Conservation (phyloP, 2,888 invertebrate genomes). For the Aleiodes leptofemur region DNA sequence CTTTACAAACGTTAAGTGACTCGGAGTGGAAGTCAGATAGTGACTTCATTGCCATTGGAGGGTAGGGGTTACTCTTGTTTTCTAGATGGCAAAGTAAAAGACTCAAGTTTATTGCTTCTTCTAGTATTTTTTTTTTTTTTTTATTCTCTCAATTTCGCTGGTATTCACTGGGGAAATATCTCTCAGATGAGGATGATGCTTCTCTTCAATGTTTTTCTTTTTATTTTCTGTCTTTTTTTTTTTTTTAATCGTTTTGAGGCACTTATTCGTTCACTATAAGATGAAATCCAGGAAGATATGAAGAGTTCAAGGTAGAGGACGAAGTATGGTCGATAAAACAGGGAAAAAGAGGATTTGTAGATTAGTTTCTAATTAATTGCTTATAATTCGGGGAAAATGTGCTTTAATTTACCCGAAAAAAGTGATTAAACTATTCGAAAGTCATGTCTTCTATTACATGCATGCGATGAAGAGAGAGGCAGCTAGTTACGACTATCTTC, state of each 20-base stretch:
- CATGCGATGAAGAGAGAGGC: too few relatives aligned
- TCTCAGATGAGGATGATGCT: conserved; percentile 4
- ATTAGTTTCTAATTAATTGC: too few relatives aligned
- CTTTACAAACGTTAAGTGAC: conserved; percentile 69
- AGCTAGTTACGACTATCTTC: too few relatives aligned
- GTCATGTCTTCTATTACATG: too few relatives aligned
- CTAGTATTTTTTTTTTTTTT: conserved; percentile 8
- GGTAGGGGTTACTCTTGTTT: conserved; percentile 25
- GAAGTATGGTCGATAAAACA: too few relatives aligned
- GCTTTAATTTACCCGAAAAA: too few relatives aligned
- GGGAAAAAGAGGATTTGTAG: too few relatives aligned
- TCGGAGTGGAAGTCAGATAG: conserved; percentile 72
- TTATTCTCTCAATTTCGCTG: neutral
- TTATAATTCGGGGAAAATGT: too few relatives aligned
- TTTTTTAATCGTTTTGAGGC: neutral
- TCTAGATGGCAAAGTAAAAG: conserved; percentile 25
- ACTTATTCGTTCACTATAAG: too few relatives aligned
- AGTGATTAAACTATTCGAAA: too few relatives aligned
- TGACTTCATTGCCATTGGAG: conserved; percentile 59
- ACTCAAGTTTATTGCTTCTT: conserved; percentile 9
- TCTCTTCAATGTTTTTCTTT: conserved; percentile 34
- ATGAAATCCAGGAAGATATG: too few relatives aligned
- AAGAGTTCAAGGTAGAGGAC: too few relatives aligned
- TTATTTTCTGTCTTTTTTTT: neutral
- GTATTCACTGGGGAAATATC: neutral